Conservation (phyloP, 1,140 invertebrate species). For the Caerostris extrusa region DNA sequence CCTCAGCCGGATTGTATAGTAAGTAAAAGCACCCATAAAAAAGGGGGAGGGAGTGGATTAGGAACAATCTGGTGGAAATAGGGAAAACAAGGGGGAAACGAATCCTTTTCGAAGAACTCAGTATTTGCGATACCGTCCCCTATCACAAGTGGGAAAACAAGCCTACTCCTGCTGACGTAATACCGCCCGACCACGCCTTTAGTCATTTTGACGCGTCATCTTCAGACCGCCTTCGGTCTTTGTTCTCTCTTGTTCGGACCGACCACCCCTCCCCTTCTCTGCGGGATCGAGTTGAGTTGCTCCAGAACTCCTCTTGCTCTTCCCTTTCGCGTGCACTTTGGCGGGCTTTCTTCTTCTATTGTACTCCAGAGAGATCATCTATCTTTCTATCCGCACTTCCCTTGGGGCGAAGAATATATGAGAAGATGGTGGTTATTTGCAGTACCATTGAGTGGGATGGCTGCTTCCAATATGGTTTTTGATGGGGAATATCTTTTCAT, state of each 20-base stretch:
- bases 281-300: constrained; percentile 36
- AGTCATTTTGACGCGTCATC: constrained; percentile 72
- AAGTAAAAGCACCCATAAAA: constrained; percentile 46
- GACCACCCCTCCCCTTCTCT: constrained; percentile 9
- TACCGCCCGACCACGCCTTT: constrained; percentile 66
- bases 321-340: constrained; percentile 37
- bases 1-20: background rate
- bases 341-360: constrained; percentile 49
- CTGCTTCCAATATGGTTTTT: background rate
- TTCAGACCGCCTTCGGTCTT: constrained; percentile 73
- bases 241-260: constrained; percentile 51
- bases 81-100: constrained; percentile 22
- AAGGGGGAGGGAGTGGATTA: background rate
- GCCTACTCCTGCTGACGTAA: constrained; percentile 68
- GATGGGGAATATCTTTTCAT: background rate
- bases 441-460: background rate
- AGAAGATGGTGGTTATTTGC: constrained; percentile 18
- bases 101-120: background rate
- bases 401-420: constrained; percentile 34
- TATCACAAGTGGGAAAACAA: constrained; percentile 38
- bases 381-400: constrained; percentile 54
- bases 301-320: background rate
- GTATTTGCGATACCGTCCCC: constrained; percentile 38
- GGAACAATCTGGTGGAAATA: constrained; percentile 11
- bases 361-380: constrained; percentile 37